Evolutionary conservation across 2,888 invertebrate genomes (phyloP), one percentile per base, ranked within the genome.

Genomic region (Apodemia duryi): DNA sequence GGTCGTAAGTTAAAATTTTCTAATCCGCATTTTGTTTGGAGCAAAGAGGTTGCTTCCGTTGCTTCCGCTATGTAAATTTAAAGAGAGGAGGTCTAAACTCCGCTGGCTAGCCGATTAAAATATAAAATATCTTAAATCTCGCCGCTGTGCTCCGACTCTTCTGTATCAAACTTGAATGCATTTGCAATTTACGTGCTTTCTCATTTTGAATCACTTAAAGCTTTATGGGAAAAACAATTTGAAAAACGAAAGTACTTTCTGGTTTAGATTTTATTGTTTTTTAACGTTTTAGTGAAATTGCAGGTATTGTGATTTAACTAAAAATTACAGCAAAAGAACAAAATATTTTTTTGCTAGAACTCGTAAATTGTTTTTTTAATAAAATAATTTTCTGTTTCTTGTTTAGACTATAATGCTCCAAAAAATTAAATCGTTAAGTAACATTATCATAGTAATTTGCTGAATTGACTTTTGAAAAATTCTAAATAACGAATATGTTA

Each of bases 81-180:
- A 65, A 86, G 82, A 79, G 78, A 65, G 85, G 82, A 71, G 79
- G 76, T 73, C 69, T 71, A 71, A 79, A 74, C 78, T 75, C 77
- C 74, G 77, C 75, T 78, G 80, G 81, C 76, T 78, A 78, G 80
- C 81, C 84, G 85, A 88, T 90, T 89, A 87, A 82, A 80, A 84
- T 78, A 85, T 87, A 87, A 88, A 87, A 88, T 88, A 86, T 86
- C 84, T 88, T 84, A 87, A 88, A 88, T 84, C 84, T 83, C 80
- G 74, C 74, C 79, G 75, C 82, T 82, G 84, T 77, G 77, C 76
- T 79, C 81, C 77, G 79, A 82, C 80, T 77, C 80, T 75, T 77
- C 79, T 79, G 77, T 81, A 82, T 79, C 83, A 83, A 80, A 78
- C 77, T 77, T 84, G 84, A 88, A 89, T 86, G 81, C 84, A 78